Conservation (phyloP, 2,113 vertebrate species). For the Corythoichthys haematopterus region DNA sequence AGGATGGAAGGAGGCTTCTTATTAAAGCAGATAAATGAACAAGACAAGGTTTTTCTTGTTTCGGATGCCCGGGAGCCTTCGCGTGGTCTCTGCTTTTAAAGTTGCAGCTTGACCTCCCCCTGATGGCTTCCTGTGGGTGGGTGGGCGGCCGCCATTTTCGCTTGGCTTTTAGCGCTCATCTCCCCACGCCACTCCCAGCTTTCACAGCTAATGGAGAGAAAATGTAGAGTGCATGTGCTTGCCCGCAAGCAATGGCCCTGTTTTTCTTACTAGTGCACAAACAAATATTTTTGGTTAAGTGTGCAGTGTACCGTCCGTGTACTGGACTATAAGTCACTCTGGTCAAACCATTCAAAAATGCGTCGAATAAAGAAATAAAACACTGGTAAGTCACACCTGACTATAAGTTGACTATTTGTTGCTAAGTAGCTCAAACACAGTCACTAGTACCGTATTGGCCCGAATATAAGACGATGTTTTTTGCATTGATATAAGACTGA, state of each 20-base stretch:
- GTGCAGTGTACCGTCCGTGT: too few species aligned
- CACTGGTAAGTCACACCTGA: too few species aligned
- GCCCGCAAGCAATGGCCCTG: constrained; percentile 20
- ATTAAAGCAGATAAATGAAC: constrained; percentile 1
- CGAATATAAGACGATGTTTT: too few species aligned
- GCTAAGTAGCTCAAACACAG: too few species aligned
- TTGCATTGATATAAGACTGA: too few species aligned
- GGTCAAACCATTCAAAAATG: too few species aligned
- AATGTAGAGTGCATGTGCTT: constrained; percentile 32
- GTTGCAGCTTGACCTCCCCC: constrained; percentile 34
- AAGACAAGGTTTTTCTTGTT: not conserved
- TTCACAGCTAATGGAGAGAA: constrained; percentile 47
- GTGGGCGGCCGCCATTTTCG: constrained; percentile 23
- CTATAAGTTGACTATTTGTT: too few species aligned
- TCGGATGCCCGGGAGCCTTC: constrained; percentile 7
- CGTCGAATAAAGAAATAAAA: too few species aligned
- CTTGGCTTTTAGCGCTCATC: constrained; percentile 39
- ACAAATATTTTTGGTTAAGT: too few species aligned
- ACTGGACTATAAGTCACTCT: too few species aligned
- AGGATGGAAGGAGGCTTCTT: not conserved
- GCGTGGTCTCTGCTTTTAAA: constrained; percentile 19
- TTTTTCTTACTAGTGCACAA: constrained; percentile 2
- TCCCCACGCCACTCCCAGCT: constrained; percentile 25
- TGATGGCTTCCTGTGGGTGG: constrained; percentile 25
- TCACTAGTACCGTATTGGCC: too few species aligned